Conservation (phyloP, 2,888 invertebrate genomes). For the Drosophila maculinotata region DNA sequence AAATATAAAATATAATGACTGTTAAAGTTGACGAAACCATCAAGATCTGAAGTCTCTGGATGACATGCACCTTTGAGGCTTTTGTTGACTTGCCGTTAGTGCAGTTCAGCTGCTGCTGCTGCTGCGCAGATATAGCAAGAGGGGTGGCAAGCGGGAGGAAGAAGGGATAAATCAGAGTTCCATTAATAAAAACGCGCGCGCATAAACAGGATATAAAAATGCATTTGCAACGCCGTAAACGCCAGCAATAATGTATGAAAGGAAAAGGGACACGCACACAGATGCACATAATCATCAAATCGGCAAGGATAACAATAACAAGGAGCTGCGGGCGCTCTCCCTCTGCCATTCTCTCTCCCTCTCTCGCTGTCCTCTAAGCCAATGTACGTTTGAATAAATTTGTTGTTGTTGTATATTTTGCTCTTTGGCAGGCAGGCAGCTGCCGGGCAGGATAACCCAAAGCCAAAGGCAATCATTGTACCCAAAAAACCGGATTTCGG, state of each 20-base stretch:
- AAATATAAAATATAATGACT: slow-evolving; percentile 19
- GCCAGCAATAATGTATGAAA: slow-evolving; percentile 46
- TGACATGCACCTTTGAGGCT: slow-evolving; percentile 29
- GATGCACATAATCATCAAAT: slow-evolving; percentile 64
- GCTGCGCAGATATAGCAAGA: neutral
- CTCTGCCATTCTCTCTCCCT: neutral
- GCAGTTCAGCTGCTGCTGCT: slow-evolving; percentile 45
- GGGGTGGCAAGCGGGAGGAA: neutral
- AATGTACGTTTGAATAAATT: slow-evolving; percentile 66
- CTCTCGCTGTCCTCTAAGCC: slow-evolving; percentile 58
- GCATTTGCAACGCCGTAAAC: slow-evolving; percentile 73
- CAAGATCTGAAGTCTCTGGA: slow-evolving; percentile 12
- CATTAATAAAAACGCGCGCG: slow-evolving; percentile 67
- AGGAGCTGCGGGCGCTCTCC: slow-evolving; percentile 61
- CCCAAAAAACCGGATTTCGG: slow-evolving; percentile 60
- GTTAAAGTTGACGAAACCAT: slow-evolving; percentile 39
- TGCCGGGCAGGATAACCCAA: slow-evolving; percentile 66
- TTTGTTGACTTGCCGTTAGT: slow-evolving; percentile 23
- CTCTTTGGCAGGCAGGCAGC: slow-evolving; percentile 56
- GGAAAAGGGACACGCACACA: slow-evolving; percentile 35
- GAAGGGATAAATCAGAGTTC: slow-evolving; percentile 56
- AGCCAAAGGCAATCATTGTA: slow-evolving; percentile 33
- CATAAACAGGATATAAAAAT: slow-evolving; percentile 81
- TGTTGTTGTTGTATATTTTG: slow-evolving; percentile 5
- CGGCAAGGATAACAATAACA: slow-evolving; percentile 75